phyloP scores from a whole-genome alignment of 1,140 invertebrate species.

The Bradysia coprophila region DNA sequence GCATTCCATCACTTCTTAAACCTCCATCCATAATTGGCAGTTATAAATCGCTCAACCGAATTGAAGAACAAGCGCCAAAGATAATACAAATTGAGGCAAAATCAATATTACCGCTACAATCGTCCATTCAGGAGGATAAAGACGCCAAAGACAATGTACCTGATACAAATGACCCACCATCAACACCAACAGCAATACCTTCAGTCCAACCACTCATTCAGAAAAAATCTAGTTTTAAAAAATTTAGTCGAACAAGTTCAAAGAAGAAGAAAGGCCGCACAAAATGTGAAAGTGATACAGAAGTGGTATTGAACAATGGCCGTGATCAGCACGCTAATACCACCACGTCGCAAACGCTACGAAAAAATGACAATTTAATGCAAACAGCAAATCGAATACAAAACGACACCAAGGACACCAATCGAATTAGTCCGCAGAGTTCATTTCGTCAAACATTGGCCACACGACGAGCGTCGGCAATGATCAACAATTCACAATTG shows the following conservation, averaged over 20 bases:
- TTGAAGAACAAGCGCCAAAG: not conserved
- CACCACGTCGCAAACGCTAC: not conserved
- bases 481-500: not conserved
- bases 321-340: constrained; percentile 10
- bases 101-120: not conserved
- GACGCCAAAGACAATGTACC: constrained; percentile 11
- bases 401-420: constrained; percentile 50
- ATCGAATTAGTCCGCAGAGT: constrained; percentile 49
- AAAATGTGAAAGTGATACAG: constrained; percentile 7
- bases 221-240: constrained; percentile 13
- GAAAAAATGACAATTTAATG: constrained; percentile 29
- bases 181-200: not conserved
- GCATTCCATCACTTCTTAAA: constrained; percentile 16
- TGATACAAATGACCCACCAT: constrained; percentile 7
- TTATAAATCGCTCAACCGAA: constrained; percentile 6
- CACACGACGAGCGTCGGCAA: constrained; percentile 14
- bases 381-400: constrained; percentile 36
- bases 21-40: constrained; percentile 20
- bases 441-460: constrained; percentile 29
- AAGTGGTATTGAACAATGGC: constrained; percentile 16
- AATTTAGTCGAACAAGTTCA: constrained; percentile 17
- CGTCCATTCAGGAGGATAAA: not conserved
- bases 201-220: not conserved
- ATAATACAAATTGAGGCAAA: not conserved
- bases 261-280: constrained; percentile 6